Percentiles rank a stretch among this genome's conserved stretches.
Evolutionary conservation across 2,113 vertebrate species (phyloP).

Genomic region (Periophthalmodon schlosseri): DNA sequence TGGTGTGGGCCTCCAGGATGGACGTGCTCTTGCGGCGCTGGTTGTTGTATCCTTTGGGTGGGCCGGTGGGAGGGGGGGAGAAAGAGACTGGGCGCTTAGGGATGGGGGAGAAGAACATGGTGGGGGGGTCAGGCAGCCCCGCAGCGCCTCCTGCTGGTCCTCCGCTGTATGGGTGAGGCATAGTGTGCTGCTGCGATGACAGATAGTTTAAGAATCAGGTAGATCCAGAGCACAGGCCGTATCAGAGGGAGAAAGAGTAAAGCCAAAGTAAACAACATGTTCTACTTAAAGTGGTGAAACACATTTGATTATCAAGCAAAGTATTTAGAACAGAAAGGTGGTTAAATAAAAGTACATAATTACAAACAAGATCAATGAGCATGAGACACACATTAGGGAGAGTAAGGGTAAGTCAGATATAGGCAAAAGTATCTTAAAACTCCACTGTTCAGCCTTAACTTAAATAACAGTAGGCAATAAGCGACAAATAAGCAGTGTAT

Average conservation of each 20-base stretch:
- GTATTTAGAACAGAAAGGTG: slow-evolving; percentile 12
- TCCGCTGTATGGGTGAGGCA: slow-evolving; percentile 82
- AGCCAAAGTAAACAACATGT: slow-evolving; percentile 14
- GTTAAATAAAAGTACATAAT: not conserved
- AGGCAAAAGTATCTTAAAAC: not conserved
- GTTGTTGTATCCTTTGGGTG: slow-evolving; percentile 87
- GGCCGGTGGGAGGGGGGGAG: slow-evolving; percentile 91
- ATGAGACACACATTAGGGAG: slow-evolving; percentile 39
- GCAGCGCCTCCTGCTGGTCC: slow-evolving; percentile 71
- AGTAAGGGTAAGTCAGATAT: slow-evolving; percentile 1
- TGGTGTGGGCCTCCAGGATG: slow-evolving; percentile 93
- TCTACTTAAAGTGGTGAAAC: not conserved
- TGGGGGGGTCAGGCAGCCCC: slow-evolving; percentile 85
- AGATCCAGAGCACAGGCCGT: slow-evolving; percentile 47
- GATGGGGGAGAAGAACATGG: slow-evolving; percentile 89
- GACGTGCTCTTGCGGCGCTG: slow-evolving; percentile 98
- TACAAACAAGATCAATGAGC: slow-evolving; percentile 17
- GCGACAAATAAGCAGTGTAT: not conserved
- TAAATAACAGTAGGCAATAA: not conserved
- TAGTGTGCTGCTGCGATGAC: slow-evolving; percentile 92
- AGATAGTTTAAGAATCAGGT: slow-evolving; percentile 83
- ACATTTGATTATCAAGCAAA: not conserved
- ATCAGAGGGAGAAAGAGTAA: slow-evolving; percentile 38
- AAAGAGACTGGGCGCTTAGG: slow-evolving; percentile 94
- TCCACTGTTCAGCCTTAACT: not conserved